Evolutionary conservation across 2,113 vertebrate species (phyloP), one percentile per base, ranked within the genome.

Genomic region (Verasper variegatus): DNA sequence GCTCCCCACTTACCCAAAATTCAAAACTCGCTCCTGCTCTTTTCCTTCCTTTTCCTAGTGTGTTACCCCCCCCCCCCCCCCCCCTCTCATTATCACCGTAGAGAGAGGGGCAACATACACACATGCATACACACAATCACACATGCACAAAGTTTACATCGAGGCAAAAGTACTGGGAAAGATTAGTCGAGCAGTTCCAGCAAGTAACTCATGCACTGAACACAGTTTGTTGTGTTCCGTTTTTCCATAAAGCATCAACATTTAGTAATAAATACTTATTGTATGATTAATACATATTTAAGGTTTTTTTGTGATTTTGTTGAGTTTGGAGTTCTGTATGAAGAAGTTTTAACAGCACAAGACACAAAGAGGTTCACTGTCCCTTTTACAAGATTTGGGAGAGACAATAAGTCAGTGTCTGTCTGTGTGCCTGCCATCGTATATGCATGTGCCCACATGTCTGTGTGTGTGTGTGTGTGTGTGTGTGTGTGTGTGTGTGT

Each of bases 371-470:
- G 72, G 66, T 71, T 80, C 85, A 88, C 90, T 93, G 91, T 93
- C 92, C 89, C 86, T 87, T 92, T 92, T 91, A 91, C 89, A 87
- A 92, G 90, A 91, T 91, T 84, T 90, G 73, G 79, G 68, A 88
- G 88, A 92, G 84, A 93, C 92, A 93, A 91, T 92, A 91, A 91
- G 82, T 92, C 75, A 90, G 83, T 92, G 92, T 91, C 79, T 88
- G 84, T 89, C 81, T 90, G 81, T 90, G 81, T 87, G 81, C 85
- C 78, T 91, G 88, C 84, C 81, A 76, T 88, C 80, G 87, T 91
- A 81, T 76, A 89, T 88, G 84, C 87, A 88, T 90, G 89, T 90
- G 91, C 85, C 85, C 85, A 85, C 89, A 88, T 93, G 90, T 77
- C 78, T 88, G 59, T 40, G 62, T 40, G 67, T 66, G 85, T 57